A percentile compares a stretch with the other conserved stretches of the same genome.
Evolutionary conservation across 2,797 vertebrate species (phyloP).

Genomic region (Pagetopsis macropterus): DNA sequence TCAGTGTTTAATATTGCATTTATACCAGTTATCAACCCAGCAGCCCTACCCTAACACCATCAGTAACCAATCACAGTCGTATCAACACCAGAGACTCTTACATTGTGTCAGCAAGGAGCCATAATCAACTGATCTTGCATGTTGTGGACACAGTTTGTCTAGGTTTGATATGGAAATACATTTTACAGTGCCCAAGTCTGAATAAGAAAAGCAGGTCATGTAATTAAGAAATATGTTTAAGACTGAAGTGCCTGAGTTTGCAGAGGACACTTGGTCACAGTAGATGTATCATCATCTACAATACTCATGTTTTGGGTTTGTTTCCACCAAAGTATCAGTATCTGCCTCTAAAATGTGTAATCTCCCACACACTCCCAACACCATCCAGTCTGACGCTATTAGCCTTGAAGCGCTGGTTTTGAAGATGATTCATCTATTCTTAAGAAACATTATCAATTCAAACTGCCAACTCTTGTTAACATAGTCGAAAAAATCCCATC

Average conservation of each 20-base stretch:
- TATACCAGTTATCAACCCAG: slow-evolving; percentile 25
- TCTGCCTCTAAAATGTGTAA: background rate
- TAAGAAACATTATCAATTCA: background rate
- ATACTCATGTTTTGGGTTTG: background rate
- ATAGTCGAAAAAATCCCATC: slow-evolving; percentile 1
- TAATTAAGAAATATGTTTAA: slow-evolving; percentile 35
- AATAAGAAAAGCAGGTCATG: slow-evolving; percentile 38
- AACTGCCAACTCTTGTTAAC: slow-evolving; percentile 7
- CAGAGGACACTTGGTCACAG: slow-evolving; percentile 10
- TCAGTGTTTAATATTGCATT: slow-evolving; percentile 36
- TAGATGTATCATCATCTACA: background rate
- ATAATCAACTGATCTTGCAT: background rate
- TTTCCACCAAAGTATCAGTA: background rate
- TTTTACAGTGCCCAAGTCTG: background rate
- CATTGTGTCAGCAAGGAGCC: background rate
- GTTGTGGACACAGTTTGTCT: slow-evolving; percentile 1
- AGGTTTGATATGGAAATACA: background rate
- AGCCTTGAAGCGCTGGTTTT: background rate
- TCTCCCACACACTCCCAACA: background rate
- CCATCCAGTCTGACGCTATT: slow-evolving; percentile 1
- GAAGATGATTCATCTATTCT: slow-evolving; percentile 13
- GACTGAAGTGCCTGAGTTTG: slow-evolving; percentile 4
- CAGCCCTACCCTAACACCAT: slow-evolving; percentile 35
- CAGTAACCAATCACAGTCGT: slow-evolving; percentile 46
- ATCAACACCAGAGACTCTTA: slow-evolving; percentile 17